Conservation (phyloP, 1,140 invertebrate genomes). For the Antheraea pernyi region DNA sequence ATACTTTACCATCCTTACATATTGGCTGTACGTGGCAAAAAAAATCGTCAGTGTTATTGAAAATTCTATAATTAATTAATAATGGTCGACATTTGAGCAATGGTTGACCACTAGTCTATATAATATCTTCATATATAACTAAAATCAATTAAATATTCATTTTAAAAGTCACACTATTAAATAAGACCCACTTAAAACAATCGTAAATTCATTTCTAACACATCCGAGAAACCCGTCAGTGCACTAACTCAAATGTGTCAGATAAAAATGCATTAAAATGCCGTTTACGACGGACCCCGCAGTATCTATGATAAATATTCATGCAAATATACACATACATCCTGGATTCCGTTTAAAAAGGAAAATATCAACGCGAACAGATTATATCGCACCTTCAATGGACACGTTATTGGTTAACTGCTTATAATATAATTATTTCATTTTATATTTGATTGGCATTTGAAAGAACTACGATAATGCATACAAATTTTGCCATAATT, state of each 20-base stretch:
- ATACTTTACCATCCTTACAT: too few relatives aligned
- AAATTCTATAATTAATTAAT: too few relatives aligned
- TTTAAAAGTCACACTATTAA: neutral
- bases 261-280: slow-evolving; percentile 72
- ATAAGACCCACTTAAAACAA: neutral
- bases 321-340: slow-evolving; percentile 68
- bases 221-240: neutral
- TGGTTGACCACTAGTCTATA: too few relatives aligned
- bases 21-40: too few relatives aligned
- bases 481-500: neutral
- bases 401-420: slow-evolving; percentile 27
- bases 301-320: slow-evolving; percentile 67
- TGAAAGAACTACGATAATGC: neutral
- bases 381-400: slow-evolving; percentile 36
- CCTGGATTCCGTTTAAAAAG: slow-evolving; percentile 72
- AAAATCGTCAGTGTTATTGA: too few relatives aligned
- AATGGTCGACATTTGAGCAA: too few relatives aligned
- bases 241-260: slow-evolving; percentile 21
- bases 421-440: slow-evolving; percentile 7
- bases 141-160: too few relatives aligned
- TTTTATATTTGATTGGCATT: neutral
- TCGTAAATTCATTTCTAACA: neutral
- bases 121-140: too few relatives aligned
- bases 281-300: slow-evolving; percentile 55
- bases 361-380: slow-evolving; percentile 62